Evolutionary conservation across 2,888 invertebrate genomes (phyloP).

Genomic region (Epinotia demarniana): DNA sequence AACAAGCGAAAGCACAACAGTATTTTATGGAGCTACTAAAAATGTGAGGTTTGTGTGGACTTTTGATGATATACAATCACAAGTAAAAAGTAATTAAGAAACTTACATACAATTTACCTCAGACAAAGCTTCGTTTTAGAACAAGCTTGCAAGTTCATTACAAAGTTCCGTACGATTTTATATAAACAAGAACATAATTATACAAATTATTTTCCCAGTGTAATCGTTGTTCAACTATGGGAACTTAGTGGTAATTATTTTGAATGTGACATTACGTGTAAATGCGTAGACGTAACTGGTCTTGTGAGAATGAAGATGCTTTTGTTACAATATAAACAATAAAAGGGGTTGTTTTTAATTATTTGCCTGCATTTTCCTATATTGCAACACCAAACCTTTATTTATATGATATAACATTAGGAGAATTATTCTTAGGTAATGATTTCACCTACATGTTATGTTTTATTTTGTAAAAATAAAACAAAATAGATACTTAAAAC

Average conservation of each 20-base stretch:
- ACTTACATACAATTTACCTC: neutral
- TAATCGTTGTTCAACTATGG: slow-evolving; percentile 30
- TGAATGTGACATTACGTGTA: slow-evolving; percentile 26
- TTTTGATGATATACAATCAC: too few species aligned
- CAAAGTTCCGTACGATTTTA: slow-evolving; percentile 6
- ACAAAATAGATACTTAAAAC: too few species aligned
- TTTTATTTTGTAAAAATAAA: too few species aligned
- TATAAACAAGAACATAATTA: slow-evolving; percentile 29
- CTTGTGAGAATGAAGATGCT: slow-evolving; percentile 8
- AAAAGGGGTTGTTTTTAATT: neutral
- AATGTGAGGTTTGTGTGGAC: too few species aligned
- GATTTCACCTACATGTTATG: too few species aligned
- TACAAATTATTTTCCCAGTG: slow-evolving; percentile 18
- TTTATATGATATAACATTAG: too few species aligned
- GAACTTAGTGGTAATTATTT: slow-evolving; percentile 22
- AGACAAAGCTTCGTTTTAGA: neutral
- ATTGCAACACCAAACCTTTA: neutral
- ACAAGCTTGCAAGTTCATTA: neutral
- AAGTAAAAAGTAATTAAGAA: too few species aligned
- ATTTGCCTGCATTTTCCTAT: neutral
- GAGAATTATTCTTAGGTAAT: too few species aligned
- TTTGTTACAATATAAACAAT: neutral
- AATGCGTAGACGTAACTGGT: neutral
- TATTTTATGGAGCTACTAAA: too few species aligned
- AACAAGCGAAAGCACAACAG: too few species aligned